Evolutionary conservation across 2,797 vertebrate species (phyloP), one percentile per base, ranked within the genome.

Genomic region (Chelonia mydas): DNA sequence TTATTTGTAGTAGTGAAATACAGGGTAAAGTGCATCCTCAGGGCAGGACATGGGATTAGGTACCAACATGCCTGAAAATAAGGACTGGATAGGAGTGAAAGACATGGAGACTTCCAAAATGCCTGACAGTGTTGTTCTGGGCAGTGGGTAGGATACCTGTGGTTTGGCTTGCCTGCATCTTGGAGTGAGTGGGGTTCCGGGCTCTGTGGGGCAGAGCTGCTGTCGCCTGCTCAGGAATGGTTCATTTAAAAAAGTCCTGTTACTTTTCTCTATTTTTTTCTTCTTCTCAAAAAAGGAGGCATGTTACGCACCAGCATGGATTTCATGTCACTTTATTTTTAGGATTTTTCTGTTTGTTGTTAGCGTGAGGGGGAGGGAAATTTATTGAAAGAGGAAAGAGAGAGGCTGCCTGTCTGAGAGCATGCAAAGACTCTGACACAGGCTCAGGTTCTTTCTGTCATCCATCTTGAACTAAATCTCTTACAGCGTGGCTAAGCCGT

Each of bases 391-490:
- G 74, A 77, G 45, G 27, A 77, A 77, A 59, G 81, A 59, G 41
- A 82, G 37, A 54, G 41, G 54, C 41, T 82, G 16, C 45, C 54
- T 21, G 11, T 31, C 45, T 82, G 55, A 7, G 15, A 82, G 41
- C 4, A 31, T 28, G 28, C 11, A 57, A 55, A 59, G 17, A 59
- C 41, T 81, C 51, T 57, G 81, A 41, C 13, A 53, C 84, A 57
- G 76, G 92, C 68, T 96, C 93, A 95, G 87, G 31, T 86, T 84
- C 89, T 90, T 81, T 68, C 78, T 3, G 9, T 79, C 91, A 83
- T 76, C 87, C 41, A 0, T 87, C 68, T 81, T 2, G 15, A 84
- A 94, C 87, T 61, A 41, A 72, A 61, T 83, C 31, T 28, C 80
- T 72, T 54, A 77, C n/a, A 49, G 84, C 57, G 88, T 1, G 12